Conservation (phyloP, 2,888 invertebrate genomes). For the Spodoptera exigua region DNA sequence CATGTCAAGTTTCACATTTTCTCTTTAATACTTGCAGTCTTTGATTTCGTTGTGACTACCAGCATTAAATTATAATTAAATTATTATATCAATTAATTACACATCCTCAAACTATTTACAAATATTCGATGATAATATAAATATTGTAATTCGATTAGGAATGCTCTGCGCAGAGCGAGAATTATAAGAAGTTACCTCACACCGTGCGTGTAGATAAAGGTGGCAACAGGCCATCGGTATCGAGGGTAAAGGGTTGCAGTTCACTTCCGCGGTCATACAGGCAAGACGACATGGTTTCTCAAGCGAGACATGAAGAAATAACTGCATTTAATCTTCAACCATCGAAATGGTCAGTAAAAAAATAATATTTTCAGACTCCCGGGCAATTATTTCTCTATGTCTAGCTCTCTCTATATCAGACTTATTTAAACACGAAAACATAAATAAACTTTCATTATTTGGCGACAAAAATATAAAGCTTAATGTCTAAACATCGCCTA, state of each 20-base stretch:
- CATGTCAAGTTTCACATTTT: conserved; percentile 75
- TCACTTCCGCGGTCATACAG: conserved; percentile 28
- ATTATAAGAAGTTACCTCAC: conserved; percentile 69
- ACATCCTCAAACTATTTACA: conserved; percentile 77
- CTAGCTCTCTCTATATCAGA: conserved; percentile 2
- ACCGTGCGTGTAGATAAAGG: conserved; percentile 74
- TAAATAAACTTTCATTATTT: conserved; percentile 27
- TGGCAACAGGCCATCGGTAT: conserved; percentile 70
- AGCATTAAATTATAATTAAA: conserved; percentile 76
- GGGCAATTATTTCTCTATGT: not conserved
- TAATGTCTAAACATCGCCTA: conserved; percentile 29
- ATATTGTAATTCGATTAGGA: conserved; percentile 77
- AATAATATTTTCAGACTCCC: conserved; percentile 24
- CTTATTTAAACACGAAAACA: conserved; percentile 29
- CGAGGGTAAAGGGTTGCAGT: conserved; percentile 17
- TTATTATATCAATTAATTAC: conserved; percentile 52
- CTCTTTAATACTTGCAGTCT: conserved; percentile 84
- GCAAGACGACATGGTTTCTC: conserved; percentile 22
- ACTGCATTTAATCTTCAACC: conserved; percentile 11
- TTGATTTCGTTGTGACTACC: conserved; percentile 89
- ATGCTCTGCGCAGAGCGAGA: conserved; percentile 81
- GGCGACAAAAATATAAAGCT: conserved; percentile 24
- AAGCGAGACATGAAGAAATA: not conserved
- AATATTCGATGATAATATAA: conserved; percentile 80
- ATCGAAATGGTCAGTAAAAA: conserved; percentile 29